Evolutionary conservation across 2,888 invertebrate species (phyloP).

Genomic region (Parascotia fuliginaria): DNA sequence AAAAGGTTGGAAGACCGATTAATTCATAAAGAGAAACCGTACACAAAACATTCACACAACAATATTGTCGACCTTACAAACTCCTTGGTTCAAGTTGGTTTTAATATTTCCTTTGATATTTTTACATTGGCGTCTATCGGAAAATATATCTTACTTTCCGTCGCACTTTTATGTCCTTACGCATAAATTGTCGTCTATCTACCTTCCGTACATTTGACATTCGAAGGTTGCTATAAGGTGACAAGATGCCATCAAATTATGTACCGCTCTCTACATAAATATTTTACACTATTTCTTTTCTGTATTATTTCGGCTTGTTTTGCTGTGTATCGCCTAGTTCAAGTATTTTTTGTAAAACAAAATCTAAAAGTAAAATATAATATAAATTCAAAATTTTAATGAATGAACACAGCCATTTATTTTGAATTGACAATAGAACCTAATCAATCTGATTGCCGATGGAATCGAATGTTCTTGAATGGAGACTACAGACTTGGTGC

Average conservation of each 20-base stretch:
- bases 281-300: constrained; percentile 38
- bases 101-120: constrained; percentile 33
- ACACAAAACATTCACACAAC: background rate
- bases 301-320: constrained; percentile 22
- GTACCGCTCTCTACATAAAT: constrained; percentile 37
- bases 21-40: background rate
- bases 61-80: constrained; percentile 5
- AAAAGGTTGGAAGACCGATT: background rate
- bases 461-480: too few species aligned
- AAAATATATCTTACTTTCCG: constrained; percentile 17
- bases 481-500: too few species aligned
- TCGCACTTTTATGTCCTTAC: constrained; percentile 29
- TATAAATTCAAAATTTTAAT: constrained; percentile 25
- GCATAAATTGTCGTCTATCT: constrained; percentile 34
- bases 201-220: constrained; percentile 24
- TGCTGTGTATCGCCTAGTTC: too few species aligned
- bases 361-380: constrained; percentile 28
- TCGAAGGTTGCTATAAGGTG: constrained; percentile 41
- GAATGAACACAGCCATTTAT: too few species aligned
- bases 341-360: too few species aligned
- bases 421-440: too few species aligned
- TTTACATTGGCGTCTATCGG: constrained; percentile 14
- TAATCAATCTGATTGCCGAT: too few species aligned
- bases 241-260: constrained; percentile 49
- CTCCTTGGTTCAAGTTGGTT: constrained; percentile 17